These are phyloP conservation scores for Pelecanoides urinatrix DNA, from an alignment of 2,113 vertebrate species.

Conservation along the genomic window DNA sequence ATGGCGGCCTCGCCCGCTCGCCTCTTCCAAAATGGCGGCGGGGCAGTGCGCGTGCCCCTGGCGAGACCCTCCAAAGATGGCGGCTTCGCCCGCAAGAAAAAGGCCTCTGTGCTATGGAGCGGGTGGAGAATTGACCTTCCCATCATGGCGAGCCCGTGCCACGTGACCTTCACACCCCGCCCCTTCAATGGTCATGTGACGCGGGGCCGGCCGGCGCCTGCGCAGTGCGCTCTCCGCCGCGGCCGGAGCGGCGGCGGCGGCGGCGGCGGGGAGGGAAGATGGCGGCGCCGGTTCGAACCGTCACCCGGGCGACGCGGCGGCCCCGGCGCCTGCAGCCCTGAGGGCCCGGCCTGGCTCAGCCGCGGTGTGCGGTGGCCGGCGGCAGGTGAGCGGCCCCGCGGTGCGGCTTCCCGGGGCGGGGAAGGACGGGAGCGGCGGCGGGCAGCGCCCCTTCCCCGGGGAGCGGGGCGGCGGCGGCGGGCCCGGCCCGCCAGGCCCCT, in stretches of 20 bases:
- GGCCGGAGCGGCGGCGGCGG: not conserved
- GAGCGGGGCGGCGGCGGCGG: too few relatives aligned
- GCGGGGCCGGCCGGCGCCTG: not conserved
- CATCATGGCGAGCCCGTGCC: not conserved
- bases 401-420: too few relatives aligned
- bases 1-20: not conserved
- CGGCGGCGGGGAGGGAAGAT: not conserved
- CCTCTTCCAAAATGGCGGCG: not conserved
- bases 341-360: too few relatives aligned
- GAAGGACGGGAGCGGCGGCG: too few relatives aligned
- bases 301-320: too few relatives aligned
- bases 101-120: accelerated
- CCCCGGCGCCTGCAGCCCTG: too few relatives aligned
- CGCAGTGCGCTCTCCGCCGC: not conserved
- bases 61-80: accelerated
- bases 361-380: too few relatives aligned
- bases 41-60: too few relatives aligned
- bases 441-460: too few relatives aligned
- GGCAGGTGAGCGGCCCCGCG: too few relatives aligned
- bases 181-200: accelerated
- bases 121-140: not conserved
- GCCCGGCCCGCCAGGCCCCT: not conserved
- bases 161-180: accelerated
- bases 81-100: accelerated
- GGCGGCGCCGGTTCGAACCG: too few relatives aligned